A percentile compares a stretch with the other conserved stretches of the same genome.
These are phyloP conservation scores for Eclectus roratus DNA, from an alignment of 2,113 vertebrate species.

Conservation along the genomic window DNA sequence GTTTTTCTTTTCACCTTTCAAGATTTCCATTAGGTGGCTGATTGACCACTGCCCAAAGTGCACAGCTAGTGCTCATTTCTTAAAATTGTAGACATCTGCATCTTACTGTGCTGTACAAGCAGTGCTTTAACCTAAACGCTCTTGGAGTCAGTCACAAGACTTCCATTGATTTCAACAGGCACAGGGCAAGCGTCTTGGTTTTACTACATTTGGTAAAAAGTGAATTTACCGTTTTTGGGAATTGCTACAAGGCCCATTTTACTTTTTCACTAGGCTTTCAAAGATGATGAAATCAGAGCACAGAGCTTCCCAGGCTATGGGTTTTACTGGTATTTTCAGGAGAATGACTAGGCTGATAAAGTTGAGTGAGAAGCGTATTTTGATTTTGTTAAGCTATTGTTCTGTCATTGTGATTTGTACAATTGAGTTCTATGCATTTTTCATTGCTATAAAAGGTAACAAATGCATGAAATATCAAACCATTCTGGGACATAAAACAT, in stretches of 20 bases:
- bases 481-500: background rate
- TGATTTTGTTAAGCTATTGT: background rate
- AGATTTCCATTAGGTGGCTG: background rate
- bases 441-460: constrained; percentile 26
- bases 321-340: background rate
- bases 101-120: background rate
- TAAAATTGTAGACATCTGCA: background rate
- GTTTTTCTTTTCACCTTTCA: background rate
- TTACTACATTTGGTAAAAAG: background rate
- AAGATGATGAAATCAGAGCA: background rate
- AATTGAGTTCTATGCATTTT: background rate
- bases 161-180: background rate
- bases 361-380: background rate
- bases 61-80: background rate
- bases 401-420: background rate
- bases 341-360: background rate
- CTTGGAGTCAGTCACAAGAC: background rate
- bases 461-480: background rate
- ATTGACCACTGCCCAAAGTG: background rate
- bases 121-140: background rate
- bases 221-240: background rate
- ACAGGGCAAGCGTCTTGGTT: background rate
- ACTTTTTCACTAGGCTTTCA: background rate
- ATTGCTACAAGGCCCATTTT: background rate
- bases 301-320: background rate